Percentiles rank a stretch among this genome's conserved stretches.
Evolutionary conservation across 2,797 vertebrate genomes (phyloP).

Genomic region (Hozukius guyotensis): DNA sequence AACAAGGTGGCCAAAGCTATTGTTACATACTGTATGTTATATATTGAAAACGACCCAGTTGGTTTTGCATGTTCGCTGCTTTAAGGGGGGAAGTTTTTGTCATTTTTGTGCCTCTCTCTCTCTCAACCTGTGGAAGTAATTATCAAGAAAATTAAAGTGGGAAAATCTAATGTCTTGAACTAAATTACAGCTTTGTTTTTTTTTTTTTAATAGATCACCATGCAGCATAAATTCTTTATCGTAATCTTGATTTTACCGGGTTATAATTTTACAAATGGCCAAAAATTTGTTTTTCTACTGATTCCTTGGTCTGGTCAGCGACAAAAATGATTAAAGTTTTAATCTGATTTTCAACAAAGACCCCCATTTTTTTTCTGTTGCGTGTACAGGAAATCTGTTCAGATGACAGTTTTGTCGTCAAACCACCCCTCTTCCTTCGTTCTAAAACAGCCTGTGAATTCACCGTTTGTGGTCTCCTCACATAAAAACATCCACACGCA

Average conservation of each 20-base stretch:
- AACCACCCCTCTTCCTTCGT: constrained; percentile 25
- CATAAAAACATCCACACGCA: constrained; percentile 55
- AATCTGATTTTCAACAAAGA: constrained; percentile 23
- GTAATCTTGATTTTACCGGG: not conserved
- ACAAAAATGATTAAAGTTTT: not conserved
- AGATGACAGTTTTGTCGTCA: constrained; percentile 25
- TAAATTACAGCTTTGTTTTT: constrained; percentile 3
- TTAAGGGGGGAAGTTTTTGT: not conserved
- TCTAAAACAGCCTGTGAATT: constrained; percentile 39
- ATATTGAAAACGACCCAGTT: constrained; percentile 12
- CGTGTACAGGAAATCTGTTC: constrained; percentile 38
- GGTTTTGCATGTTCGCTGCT: constrained; percentile 31
- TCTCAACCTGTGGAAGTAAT: constrained; percentile 16
- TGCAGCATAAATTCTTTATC: not conserved
- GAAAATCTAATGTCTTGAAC: constrained; percentile 4
- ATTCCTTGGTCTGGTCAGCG: constrained; percentile 4
- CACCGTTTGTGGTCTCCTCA: constrained; percentile 30
- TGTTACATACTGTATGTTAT: constrained; percentile 26
- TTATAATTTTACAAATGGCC: not conserved
- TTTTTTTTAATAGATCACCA: constrained; percentile 5
- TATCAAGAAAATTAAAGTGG: constrained; percentile 1
- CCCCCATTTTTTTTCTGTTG: constrained; percentile 29
- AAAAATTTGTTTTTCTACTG: constrained; percentile 3
- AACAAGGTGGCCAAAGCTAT: constrained; percentile 25
- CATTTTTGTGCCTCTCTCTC: not conserved